These are phyloP conservation scores for Metopolophium dirhodum DNA, from an alignment of 1,140 invertebrate genomes.

Conservation along the genomic window DNA sequence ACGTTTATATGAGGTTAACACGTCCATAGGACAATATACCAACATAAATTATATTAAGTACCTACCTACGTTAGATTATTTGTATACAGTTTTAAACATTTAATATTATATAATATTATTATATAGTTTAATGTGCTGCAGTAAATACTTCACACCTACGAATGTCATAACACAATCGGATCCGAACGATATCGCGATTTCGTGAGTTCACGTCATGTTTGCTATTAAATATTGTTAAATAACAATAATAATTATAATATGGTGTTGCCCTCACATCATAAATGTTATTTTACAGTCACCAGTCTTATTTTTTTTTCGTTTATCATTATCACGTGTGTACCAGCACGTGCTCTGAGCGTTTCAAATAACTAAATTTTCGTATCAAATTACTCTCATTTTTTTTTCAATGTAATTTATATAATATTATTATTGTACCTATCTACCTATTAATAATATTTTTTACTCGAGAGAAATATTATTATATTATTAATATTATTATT, in stretches of 20 bases:
- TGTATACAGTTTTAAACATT: not conserved
- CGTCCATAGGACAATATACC: not conserved
- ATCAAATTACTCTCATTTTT: not conserved
- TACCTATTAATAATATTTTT: not conserved
- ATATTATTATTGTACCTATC: not conserved
- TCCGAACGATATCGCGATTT: not conserved
- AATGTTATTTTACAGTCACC: not conserved
- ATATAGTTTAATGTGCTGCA: not conserved
- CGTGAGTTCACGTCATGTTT: not conserved
- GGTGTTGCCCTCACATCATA: not conserved
- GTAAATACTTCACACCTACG: not conserved
- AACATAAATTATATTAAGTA: not conserved
- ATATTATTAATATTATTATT: not conserved
- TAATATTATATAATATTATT: not conserved
- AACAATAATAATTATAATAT: not conserved
- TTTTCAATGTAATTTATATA: not conserved
- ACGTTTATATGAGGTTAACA: not conserved
- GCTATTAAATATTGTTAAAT: not conserved
- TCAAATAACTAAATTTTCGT: conserved; percentile 17
- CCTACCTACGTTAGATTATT: too few species aligned
- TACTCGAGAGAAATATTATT: not conserved
- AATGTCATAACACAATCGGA: not conserved
- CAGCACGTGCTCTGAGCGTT: not conserved
- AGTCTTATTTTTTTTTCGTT: conserved; percentile 12
- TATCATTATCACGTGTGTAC: conserved; percentile 9